Evolutionary conservation across 2,888 invertebrate genomes (phyloP), one percentile per base, ranked within the genome.

Genomic region (Torymus tubicola): DNA sequence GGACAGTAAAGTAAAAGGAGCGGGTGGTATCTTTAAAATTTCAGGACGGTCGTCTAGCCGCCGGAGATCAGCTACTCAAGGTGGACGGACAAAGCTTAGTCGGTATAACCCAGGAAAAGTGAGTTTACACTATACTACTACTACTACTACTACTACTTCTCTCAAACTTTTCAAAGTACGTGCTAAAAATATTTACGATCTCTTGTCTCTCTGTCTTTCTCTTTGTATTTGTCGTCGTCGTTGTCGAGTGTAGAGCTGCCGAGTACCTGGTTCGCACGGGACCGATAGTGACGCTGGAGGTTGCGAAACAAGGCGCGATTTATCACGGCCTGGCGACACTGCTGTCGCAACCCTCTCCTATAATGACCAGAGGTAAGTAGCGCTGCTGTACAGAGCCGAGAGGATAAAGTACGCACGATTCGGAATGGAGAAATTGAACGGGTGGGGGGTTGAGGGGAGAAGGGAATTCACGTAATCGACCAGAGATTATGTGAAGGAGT

Each of bases 261-360:
- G 98, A 99, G 90, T 96, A 97, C 90, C 94, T 99, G 89, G 98
- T 98, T 65, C 93, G 97, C 76, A 99, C 99, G 14, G 98, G 99
- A 11, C 96, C 96, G 60, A 94, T 97, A 5, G 99, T 99, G 50
- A 96, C 96, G 10, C 91, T 99, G 83, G 98, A 98, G 91, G 99
- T 99, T 81, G 98, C 98, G 31, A 99, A 99, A 91, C 98, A 99
- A 91, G 99, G 98, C 70, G 99, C 99, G 70, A 96, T 98, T 87
- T 96, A 97, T 90, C 99, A 99, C 92, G 99, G 99, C 42, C 92
- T 99, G 76, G 98, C 98, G 16, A 97, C 97, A 16, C 92, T 98
- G 81, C 92, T 99, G 70, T 97, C 96, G 86, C 98, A 98, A 90
- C 98, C 98, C 13, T 96, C 96, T 86, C 97, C 97, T 74, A 93